Evolutionary conservation across 23 tunicate species (phyloP), one percentile per base, ranked within the genome.

Genomic region (Styela plicata): DNA sequence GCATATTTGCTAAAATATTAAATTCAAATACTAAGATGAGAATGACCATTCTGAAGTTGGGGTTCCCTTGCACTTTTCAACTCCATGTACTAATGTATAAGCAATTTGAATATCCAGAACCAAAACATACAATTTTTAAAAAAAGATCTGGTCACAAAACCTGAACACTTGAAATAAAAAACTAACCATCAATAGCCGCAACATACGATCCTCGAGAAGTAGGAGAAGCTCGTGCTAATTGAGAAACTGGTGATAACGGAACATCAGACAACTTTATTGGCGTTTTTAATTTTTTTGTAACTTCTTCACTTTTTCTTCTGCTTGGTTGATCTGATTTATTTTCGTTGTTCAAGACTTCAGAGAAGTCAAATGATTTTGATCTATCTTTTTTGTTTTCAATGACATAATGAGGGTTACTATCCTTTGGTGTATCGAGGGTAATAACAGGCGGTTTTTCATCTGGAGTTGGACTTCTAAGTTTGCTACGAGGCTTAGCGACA

Each of bases 161-260:
- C n/a, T n/a, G n/a, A n/a, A n/a, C n/a, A n/a, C n/a, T n/a, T n/a
- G n/a, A n/a, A n/a, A n/a, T n/a, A 26, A 76, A 79, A 13, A 2
- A 52, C 89, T 73, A 52, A 89, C 95, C 76, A 26, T 74, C 83
- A 24, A 89, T 89, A 10, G 95, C 95, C 20, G 84, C 83, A 13
- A 70, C 70, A 73, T 85, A 89, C 3, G 89, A 89, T 3, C 83
- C 69, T 36, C 95, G 53, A 2, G 95, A 74, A 0, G 84, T 26
- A 13, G 36, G 84, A 76, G 87, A 64, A 44, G 83, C 23, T 3
- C 64, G 88, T 3, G 76, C 62, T 29, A 36, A 27, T 44, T 44
- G 57, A 5, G 57, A 44, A 44, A 44, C 57, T 3, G 79, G 79
- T 0, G 53, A 21, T 28, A 3, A 3, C 37, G 29, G 36, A 20